A percentile compares a stretch with the other conserved stretches of the same genome.
These are phyloP conservation scores for Eulemur rubriventer DNA, from an alignment of 2,797 vertebrate genomes.

Conservation along the genomic window DNA sequence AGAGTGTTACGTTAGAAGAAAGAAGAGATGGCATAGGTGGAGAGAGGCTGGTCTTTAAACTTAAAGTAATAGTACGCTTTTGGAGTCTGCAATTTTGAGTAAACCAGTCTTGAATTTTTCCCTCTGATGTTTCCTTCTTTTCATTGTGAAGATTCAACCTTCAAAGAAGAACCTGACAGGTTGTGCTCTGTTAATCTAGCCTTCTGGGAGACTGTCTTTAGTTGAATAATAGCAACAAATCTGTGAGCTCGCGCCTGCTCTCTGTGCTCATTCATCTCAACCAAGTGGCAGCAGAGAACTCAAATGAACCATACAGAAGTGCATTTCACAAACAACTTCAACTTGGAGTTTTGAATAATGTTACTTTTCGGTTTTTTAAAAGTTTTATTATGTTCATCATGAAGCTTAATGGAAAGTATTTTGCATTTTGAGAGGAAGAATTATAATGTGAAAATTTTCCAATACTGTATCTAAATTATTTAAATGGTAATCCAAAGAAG, in stretches of 20 bases:
- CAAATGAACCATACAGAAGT: neutral
- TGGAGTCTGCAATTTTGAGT: neutral
- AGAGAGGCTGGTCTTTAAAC: neutral
- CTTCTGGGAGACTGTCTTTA: conserved; percentile 21
- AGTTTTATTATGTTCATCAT: neutral
- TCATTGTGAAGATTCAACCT: conserved; percentile 34
- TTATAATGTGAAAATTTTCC: neutral
- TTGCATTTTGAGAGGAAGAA: conserved; percentile 28
- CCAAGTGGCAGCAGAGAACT: neutral
- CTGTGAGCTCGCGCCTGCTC: neutral
- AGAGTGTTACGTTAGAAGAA: neutral
- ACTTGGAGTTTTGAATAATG: neutral
- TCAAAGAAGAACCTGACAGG: conserved; percentile 21
- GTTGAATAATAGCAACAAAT: neutral
- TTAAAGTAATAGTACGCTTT: neutral
- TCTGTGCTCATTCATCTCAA: neutral
- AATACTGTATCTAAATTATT: neutral
- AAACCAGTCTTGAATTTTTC: neutral
- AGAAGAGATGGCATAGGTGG: neutral
- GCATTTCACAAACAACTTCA: neutral
- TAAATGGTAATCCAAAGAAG: neutral
- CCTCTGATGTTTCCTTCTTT: conserved; percentile 44
- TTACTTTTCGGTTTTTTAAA: neutral
- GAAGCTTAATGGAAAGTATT: neutral
- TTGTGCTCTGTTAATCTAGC: neutral